Conservation (phyloP, 2,888 invertebrate genomes). For the Nomada goodeniana region DNA sequence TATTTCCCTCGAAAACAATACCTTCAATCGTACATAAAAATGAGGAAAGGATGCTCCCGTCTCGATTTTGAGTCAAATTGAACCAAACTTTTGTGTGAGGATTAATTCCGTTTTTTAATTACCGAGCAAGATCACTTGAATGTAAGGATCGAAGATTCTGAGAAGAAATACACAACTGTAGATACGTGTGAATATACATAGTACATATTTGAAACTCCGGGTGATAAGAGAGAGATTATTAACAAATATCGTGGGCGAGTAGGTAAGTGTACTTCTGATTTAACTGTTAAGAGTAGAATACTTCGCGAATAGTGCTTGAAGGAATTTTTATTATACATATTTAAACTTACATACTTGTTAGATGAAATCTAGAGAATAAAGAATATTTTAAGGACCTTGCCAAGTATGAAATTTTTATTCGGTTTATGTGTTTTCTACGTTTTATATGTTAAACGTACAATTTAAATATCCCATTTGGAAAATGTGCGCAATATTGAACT, state of each 20-base stretch:
- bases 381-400: too few relatives aligned
- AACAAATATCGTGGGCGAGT: background rate
- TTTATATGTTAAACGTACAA: too few relatives aligned
- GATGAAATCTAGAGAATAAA: background rate
- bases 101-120: background rate
- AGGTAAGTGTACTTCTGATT: background rate
- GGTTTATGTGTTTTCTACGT: too few relatives aligned
- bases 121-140: conserved; percentile 2
- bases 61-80: too few relatives aligned
- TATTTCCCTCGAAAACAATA: too few relatives aligned
- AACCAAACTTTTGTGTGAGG: too few relatives aligned
- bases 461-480: too few relatives aligned
- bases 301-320: background rate
- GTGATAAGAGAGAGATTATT: background rate
- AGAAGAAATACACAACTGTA: background rate
- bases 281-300: background rate
- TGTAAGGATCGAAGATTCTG: background rate
- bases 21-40: too few relatives aligned
- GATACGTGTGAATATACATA: background rate
- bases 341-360: too few relatives aligned
- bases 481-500: background rate
- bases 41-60: too few relatives aligned
- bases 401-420: too few relatives aligned
- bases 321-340: background rate
- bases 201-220: too few relatives aligned